Percentiles rank a stretch among this genome's conserved stretches.
These are phyloP conservation scores for Myiozetetes cayanensis DNA, from an alignment of 2,113 vertebrate species.

Conservation along the genomic window DNA sequence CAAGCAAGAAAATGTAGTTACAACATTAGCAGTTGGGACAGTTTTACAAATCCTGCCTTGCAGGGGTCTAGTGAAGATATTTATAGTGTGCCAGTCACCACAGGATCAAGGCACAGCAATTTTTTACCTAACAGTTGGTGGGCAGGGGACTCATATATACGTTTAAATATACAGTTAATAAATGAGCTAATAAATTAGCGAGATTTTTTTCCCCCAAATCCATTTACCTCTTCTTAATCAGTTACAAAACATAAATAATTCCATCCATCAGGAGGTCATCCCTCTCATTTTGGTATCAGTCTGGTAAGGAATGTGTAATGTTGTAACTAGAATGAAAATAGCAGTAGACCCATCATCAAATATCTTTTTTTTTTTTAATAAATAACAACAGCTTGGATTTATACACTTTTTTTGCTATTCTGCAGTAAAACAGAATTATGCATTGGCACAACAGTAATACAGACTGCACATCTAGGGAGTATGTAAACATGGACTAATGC, in stretches of 20 bases:
- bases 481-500: slow-evolving; percentile 26
- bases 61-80: neutral
- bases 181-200: neutral
- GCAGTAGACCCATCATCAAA: neutral
- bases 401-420: neutral
- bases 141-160: neutral
- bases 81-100: neutral
- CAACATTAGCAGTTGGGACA: neutral
- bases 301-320: neutral
- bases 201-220: neutral
- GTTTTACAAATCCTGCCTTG: neutral
- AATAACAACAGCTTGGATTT: neutral
- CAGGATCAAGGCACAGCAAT: neutral
- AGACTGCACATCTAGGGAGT: neutral
- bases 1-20: neutral
- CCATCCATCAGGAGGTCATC: neutral
- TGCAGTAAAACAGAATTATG: neutral
- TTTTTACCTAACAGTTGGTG: neutral
- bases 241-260: neutral
- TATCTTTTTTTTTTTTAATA: neutral
- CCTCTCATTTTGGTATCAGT: neutral
- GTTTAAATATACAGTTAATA: neutral
- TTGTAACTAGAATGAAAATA: neutral
- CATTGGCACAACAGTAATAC: neutral
- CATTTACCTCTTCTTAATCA: neutral